Base-by-base conservation (phyloP, 1,140 invertebrate species). In the Drosophila kohkoa region DNA sequence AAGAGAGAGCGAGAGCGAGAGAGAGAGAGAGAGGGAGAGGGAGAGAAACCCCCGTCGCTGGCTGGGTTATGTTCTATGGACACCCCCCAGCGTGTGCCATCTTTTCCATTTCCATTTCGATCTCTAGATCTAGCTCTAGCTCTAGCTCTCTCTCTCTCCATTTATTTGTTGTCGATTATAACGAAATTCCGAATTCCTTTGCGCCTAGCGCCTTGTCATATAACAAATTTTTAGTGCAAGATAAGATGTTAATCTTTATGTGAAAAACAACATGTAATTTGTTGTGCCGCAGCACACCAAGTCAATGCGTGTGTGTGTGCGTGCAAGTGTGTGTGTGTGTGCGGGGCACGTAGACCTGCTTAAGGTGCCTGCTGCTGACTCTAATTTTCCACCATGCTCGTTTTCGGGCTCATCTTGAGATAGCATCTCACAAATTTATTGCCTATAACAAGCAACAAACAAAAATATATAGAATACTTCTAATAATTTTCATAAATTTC, bases 181-280 rank as follows among this genome's bases (percentile, higher is more conserved):
- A 65, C 46, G 35, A 63, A 54, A 68, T 48, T 72, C 41, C 38
- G 55, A 82, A 76, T 81, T 83, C 63, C 81, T 71, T 88, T 89
- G 85, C 81, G 82, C 63, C 48, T 79, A 77, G 82, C 85, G 85
- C 77, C 83, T 81, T 86, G 76, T 77, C 82, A 79, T 87, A 86
- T 87, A 86, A 86, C 78, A 86, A 86, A 87, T 83, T 80, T 88
- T 88, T 89, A 81, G 81, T 89, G 81, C 77, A 81, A 80, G 85
- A 89, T 89, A 89, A 89, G 85, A 89, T 89, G 74, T 64, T 89
- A 89, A 89, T 89, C 85, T 89, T 89, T 89, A 89, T 89, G 85
- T 89, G 85, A 89, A 89, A 85, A 89, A 89, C 81, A 89, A 89
- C 85, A 89, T 89, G 85, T 89, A 89, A 89, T 89, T 89, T 89